Conservation (phyloP, 2,797 vertebrate genomes). For the Agapornis canus region DNA sequence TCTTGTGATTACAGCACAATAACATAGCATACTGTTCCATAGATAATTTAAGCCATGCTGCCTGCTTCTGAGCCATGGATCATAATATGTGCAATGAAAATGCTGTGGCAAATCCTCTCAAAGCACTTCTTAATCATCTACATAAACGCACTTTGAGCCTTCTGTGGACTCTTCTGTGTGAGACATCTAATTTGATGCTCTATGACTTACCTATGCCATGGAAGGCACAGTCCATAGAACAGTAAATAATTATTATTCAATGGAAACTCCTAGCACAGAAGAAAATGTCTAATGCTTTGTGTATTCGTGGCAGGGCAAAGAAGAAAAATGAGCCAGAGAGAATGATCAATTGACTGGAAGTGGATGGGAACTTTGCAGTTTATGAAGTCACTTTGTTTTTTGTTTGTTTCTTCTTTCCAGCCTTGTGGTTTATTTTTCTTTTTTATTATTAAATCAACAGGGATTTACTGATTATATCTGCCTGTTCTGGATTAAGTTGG, state of each 20-base stretch:
- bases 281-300: not conserved
- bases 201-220: not conserved
- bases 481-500: not conserved
- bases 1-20: not conserved
- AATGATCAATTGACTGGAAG: not conserved
- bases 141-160: not conserved
- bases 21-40: not conserved
- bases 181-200: not conserved
- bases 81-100: not conserved
- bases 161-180: not conserved
- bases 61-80: not conserved
- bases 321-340: not conserved
- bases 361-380: not conserved
- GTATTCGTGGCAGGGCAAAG: not conserved
- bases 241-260: not conserved
- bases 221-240: not conserved
- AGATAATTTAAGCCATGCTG: not conserved
- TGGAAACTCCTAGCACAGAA: not conserved
- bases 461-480: not conserved
- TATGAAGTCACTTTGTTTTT: not conserved
- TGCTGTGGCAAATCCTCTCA: not conserved
- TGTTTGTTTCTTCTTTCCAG: not conserved
- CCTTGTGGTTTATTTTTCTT: fast-evolving
- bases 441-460: not conserved
- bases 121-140: not conserved